Evolutionary conservation across 2,888 invertebrate genomes (phyloP).

Genomic region (Athalia circularis): DNA sequence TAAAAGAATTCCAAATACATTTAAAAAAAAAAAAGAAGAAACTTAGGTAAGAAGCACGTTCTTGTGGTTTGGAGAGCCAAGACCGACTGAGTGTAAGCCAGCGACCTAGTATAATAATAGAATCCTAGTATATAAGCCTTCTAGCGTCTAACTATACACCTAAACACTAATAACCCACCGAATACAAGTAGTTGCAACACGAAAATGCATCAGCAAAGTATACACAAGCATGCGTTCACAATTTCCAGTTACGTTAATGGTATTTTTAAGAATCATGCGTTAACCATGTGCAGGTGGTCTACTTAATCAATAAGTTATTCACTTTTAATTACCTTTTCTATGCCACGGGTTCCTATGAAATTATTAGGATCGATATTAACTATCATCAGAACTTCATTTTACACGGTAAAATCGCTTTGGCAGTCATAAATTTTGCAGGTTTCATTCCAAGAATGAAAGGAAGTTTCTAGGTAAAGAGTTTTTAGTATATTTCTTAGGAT

Average conservation of each 20-base stretch:
- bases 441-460: neutral
- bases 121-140: constrained; percentile 70
- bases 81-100: constrained; percentile 73
- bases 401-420: neutral
- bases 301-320: constrained; percentile 29
- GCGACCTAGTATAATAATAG: constrained; percentile 72
- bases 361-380: neutral
- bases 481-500: neutral
- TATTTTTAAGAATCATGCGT: constrained; percentile 43
- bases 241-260: constrained; percentile 28
- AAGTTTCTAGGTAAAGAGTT: neutral
- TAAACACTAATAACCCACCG: constrained; percentile 62
- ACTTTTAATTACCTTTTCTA: constrained; percentile 21
- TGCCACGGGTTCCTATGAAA: constrained; percentile 40
- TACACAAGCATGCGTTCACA: constrained; percentile 43
- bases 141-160: constrained; percentile 68
- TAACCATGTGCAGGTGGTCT: constrained; percentile 42
- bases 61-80: constrained; percentile 73
- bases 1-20: constrained; percentile 33
- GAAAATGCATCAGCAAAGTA: constrained; percentile 44
- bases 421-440: neutral
- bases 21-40: constrained; percentile 31
- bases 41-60: constrained; percentile 68
- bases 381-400: neutral
- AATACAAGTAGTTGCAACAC: constrained; percentile 57